Conservation (phyloP, 2,113 vertebrate genomes). For the Leucopsar rothschildi region DNA sequence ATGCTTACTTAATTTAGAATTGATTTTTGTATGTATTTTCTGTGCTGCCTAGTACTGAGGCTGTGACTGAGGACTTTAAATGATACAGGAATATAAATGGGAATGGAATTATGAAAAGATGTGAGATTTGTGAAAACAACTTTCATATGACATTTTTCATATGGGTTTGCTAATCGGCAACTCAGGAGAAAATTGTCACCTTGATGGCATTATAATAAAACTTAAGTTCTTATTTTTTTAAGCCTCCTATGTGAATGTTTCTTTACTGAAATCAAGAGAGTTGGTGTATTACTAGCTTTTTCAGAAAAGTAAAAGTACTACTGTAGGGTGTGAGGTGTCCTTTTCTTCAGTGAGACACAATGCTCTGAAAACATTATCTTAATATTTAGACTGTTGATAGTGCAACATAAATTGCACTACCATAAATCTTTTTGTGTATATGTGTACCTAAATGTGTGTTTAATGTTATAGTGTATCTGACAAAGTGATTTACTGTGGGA, state of each 20-base stretch:
- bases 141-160: neutral
- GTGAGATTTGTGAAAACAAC: neutral
- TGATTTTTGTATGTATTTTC: neutral
- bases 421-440: neutral
- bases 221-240: neutral
- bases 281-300: neutral
- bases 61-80: neutral
- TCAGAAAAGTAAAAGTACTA: neutral
- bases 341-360: neutral
- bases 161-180: neutral
- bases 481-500: neutral
- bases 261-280: neutral
- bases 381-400: neutral
- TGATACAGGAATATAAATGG: neutral
- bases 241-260: neutral
- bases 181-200: neutral
- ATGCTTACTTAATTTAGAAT: constrained; percentile 2
- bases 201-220: neutral
- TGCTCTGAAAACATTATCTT: neutral
- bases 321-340: neutral
- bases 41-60: neutral
- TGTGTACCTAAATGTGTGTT: neutral
- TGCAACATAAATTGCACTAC: neutral
- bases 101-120: neutral
- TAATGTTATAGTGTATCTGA: neutral